These are phyloP conservation scores for Nestor notabilis DNA, from an alignment of 2,113 vertebrate genomes.

Conservation along the genomic window DNA sequence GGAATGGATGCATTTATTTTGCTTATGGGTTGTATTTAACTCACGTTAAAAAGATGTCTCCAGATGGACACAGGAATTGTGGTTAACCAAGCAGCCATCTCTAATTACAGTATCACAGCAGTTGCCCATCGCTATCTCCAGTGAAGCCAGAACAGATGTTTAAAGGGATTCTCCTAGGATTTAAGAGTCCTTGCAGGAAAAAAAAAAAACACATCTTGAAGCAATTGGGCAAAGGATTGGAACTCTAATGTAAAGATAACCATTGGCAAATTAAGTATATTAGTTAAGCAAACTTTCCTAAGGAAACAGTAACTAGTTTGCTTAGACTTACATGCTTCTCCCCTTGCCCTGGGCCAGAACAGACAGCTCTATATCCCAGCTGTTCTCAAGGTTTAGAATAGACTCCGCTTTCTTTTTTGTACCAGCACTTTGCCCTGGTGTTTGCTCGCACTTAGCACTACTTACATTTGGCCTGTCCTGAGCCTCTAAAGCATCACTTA, in stretches of 20 bases:
- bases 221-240: conserved; percentile 44
- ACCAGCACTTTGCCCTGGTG: not conserved
- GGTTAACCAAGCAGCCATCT: not conserved
- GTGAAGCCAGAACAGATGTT: conserved; percentile 42
- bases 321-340: not conserved
- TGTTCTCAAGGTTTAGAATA: accelerated
- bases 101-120: not conserved
- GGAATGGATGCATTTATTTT: not conserved
- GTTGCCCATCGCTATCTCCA: not conserved
- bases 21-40: not conserved
- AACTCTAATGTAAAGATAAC: conserved; percentile 57
- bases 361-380: not conserved
- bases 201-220: conserved; percentile 46
- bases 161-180: conserved; percentile 29
- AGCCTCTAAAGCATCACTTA: not conserved
- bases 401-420: not conserved
- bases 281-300: conserved; percentile 48
- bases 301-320: not conserved
- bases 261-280: conserved; percentile 16
- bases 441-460: not conserved
- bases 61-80: not conserved
- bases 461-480: accelerated
- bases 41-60: not conserved
- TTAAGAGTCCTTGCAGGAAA: conserved; percentile 6
- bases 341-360: not conserved